Evolutionary conservation across 92 coral and sea anemone species (phyloP).

Genomic region (Epizoanthus stellaris): DNA sequence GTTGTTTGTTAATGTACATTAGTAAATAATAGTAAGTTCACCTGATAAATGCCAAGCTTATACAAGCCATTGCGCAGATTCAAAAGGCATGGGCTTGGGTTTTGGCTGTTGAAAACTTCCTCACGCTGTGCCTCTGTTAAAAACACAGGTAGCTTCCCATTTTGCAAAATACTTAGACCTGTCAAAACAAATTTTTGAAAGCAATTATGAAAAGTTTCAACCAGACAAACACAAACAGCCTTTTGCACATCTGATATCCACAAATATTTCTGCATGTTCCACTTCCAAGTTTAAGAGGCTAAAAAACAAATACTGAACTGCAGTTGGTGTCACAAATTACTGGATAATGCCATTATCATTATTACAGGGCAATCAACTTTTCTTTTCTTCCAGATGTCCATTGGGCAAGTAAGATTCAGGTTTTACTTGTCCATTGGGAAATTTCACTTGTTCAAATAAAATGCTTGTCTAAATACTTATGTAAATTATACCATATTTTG

Average conservation of each 20-base stretch:
- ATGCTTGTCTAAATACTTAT: no score
- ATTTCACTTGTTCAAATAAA: no score
- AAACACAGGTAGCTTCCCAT: constrained; percentile 58
- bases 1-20: no score
- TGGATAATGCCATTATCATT: no score
- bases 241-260: constrained; percentile 2
- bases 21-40: not conserved
- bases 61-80: constrained; percentile 42
- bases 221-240: not conserved
- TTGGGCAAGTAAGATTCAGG: no score
- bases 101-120: constrained; percentile 42
- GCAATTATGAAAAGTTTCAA: constrained; percentile 14
- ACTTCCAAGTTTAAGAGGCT: not conserved
- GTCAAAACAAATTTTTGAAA: constrained; percentile 8
- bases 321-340: no score
- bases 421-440: no score
- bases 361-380: no score
- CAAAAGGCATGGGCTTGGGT: constrained; percentile 54
- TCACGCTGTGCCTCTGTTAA: constrained; percentile 44
- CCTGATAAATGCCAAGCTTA: constrained; percentile 66
- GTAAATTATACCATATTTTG: no score
- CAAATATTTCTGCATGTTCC: not conserved
- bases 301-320: no score
- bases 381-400: no score
- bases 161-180: constrained; percentile 59